A percentile compares a stretch with the other conserved stretches of the same genome.
Conservation (phyloP, 2,113 vertebrate species). For the Pygoscelis antarcticus region DNA sequence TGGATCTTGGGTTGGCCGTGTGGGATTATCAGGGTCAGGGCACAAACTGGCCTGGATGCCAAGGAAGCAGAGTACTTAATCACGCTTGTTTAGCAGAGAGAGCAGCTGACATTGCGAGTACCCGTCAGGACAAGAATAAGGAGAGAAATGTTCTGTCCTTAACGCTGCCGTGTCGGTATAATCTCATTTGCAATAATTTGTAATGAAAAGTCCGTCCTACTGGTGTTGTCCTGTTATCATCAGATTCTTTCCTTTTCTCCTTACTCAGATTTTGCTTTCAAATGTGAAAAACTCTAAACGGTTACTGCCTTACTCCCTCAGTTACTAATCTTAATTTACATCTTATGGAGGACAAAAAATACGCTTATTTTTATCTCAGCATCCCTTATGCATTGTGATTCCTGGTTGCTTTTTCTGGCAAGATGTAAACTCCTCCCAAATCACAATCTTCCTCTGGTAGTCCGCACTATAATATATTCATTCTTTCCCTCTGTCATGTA, state of each 20-base stretch:
- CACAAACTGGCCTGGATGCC: neutral
- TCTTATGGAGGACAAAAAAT: neutral
- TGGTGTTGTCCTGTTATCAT: neutral
- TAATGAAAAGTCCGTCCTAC: neutral
- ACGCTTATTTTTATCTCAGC: neutral
- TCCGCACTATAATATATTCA: accelerated
- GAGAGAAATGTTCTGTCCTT: neutral
- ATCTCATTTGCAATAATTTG: neutral
- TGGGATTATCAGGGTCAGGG: constrained; percentile 13
- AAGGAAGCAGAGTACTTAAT: neutral
- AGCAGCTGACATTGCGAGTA: neutral
- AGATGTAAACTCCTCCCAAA: neutral
- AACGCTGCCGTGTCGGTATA: neutral
- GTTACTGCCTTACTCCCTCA: neutral
- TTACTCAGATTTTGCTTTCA: neutral
- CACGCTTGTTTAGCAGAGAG: neutral
- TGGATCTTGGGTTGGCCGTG: neutral
- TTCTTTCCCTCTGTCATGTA: neutral
- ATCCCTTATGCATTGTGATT: neutral
- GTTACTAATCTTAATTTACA: neutral
- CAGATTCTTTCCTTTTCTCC: neutral
- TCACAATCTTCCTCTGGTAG: neutral
- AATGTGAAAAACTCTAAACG: neutral
- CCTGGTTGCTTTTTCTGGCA: neutral
- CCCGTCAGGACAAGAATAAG: neutral